Evolutionary conservation across 2,888 invertebrate genomes (phyloP), one percentile per base, ranked within the genome.

Genomic region (Meta bourneti): DNA sequence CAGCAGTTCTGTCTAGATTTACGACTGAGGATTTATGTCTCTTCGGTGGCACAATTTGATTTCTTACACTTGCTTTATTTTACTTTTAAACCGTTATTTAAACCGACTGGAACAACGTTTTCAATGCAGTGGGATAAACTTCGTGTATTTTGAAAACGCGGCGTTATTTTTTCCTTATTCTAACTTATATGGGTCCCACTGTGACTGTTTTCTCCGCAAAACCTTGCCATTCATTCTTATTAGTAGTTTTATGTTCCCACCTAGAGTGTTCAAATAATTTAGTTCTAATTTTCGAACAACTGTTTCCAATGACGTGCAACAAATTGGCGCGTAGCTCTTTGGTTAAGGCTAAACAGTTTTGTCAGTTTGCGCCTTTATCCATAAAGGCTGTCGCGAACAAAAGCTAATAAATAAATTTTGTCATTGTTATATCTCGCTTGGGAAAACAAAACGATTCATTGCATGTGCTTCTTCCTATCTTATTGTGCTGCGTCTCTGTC

Each of bases 341-440:
- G 11, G 61, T 16, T 61, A 5, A 61, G 61, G 61, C 61, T 16
- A 9, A 61, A 61, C 61, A 9, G 5, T 9, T 11, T 16, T 16
- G 61, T 16, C 61, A 9, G 11, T 16, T 34, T 19, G 72, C 72
- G 72, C 19, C n/a, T n/a, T 77, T 51, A 6, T 8, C 86, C 86
- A 86, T 78, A 70, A 78, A 79, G 78, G 51, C 78, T 71, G 19
- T 52, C 79, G 16, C 20, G 71, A 51, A 78, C 86, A 71, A 79
- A 78, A 48, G 78, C 11, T 8, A 20, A 79, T 86, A 86, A 86
- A 86, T 86, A 86, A 86, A 86, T 86, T 78, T 86, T 78, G 86
- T 52, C 79, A 20, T 78, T 78, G 86, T 86, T 86, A 78, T 70
- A 71, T 20, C 20, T 52, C 79, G 20, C 86, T 51, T 51, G 78